These are phyloP conservation scores for Xerus rutilus DNA, from an alignment of 2,797 vertebrate genomes.

Conservation along the genomic window DNA sequence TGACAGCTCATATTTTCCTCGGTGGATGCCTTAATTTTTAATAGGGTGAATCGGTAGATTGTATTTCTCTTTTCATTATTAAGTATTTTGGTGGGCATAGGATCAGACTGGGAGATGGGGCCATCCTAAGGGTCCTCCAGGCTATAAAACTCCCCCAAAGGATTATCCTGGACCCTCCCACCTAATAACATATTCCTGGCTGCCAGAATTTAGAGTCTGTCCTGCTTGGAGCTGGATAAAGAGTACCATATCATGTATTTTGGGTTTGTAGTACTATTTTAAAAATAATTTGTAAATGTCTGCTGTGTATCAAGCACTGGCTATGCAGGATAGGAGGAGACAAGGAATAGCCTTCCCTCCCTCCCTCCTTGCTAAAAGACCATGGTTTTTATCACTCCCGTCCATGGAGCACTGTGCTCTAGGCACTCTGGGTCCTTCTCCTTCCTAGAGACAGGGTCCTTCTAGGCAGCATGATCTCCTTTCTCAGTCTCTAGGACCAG, in stretches of 20 bases:
- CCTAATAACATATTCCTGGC: not conserved
- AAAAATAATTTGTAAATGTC: not conserved
- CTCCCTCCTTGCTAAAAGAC: not conserved
- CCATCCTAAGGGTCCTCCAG: not conserved
- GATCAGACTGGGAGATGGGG: not conserved
- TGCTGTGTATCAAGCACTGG: not conserved
- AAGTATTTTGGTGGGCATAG: not conserved
- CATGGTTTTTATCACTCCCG: not conserved
- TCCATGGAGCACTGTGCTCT: not conserved
- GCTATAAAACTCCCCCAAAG: not conserved
- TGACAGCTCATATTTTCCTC: not conserved
- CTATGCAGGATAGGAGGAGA: not conserved
- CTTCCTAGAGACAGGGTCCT: accelerated
- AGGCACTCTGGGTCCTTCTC: not conserved
- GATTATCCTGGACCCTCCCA: too few relatives aligned
- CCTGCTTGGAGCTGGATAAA: not conserved
- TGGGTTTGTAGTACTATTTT: not conserved
- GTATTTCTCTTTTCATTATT: not conserved
- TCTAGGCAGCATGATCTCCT: not conserved
- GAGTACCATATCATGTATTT: not conserved
- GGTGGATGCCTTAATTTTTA: not conserved
- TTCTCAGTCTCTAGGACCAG: not conserved
- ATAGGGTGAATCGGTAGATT: not conserved
- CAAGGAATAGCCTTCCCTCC: too few relatives aligned
- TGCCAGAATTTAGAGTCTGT: not conserved